Evolutionary conservation across 2,888 invertebrate species (phyloP).

Genomic region (Mimachlamys varia): DNA sequence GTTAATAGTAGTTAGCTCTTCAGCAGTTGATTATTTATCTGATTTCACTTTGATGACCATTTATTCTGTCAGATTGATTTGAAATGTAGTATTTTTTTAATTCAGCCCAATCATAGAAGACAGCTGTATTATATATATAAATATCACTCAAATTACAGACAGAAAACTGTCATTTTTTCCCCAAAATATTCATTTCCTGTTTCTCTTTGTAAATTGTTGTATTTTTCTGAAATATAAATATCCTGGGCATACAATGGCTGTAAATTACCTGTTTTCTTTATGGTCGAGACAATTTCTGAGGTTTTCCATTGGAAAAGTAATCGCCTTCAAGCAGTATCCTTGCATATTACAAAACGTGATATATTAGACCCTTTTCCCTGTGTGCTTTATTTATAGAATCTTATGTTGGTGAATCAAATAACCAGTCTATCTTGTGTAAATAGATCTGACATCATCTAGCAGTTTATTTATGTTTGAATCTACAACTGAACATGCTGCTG

Average conservation of each 20-base stretch:
- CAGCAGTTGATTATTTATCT: neutral
- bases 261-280: neutral
- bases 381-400: slow-evolving; percentile 17
- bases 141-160: neutral
- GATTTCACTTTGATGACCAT: neutral
- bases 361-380: neutral
- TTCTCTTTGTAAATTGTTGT: neutral
- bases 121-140: no score
- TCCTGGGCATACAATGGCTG: neutral
- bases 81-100: neutral
- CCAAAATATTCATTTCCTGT: neutral
- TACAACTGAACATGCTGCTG: neutral
- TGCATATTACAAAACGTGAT: neutral
- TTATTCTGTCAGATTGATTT: neutral
- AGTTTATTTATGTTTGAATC: neutral
- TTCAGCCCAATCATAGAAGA: neutral
- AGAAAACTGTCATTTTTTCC: neutral
- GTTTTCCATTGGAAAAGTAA: neutral
- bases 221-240: neutral
- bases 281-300: neutral
- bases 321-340: neutral
- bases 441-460: neutral
- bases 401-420: neutral
- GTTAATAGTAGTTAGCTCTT: neutral
- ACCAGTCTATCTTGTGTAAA: neutral